Base-by-base conservation (phyloP, 2,888 invertebrate species). In the Gnatocerus cornutus region DNA sequence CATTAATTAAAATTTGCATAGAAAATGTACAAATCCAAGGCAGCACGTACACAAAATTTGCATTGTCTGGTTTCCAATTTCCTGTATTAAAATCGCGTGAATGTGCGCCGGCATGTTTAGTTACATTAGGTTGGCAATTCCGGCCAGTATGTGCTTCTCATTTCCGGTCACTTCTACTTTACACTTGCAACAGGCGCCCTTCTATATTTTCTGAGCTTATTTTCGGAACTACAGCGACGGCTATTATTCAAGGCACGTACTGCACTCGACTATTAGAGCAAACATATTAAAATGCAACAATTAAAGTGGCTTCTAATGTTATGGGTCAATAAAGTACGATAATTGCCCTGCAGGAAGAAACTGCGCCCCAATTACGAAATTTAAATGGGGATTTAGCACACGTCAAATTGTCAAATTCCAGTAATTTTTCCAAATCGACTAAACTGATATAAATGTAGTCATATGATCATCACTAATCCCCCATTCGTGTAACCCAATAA, bases 11-110 rank as follows among this genome's bases (percentile, higher is more conserved):
- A 69, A 69, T 69, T 69, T 69, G 30, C 69, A 69, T 65, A 59
- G 58, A 69, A 69, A 63, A 63, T 29, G 50, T 59, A 59, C 69
- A 69, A 69, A 69, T 69, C 56, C 41, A 61, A 69, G 50, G 61
- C 61, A 43, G 61, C 68, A 59, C 56, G 63, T 67, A 64, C 63
- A 61, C 63, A 58, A 66, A 78, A 78, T 79, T 78, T 81, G 77
- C 79, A 80, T 80, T 80, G 79, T 80, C 80, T 77, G 80, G 81
- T 82, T 82, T 83, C 80, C 82, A 83, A 82, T 82, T 82, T 82
- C 82, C 82, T 79, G 80, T 76, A 77, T 80, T 77, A 78, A 76
- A 75, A 69, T 76, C 75, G 73, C 70, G 69, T 71, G 76, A 72
- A 74, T 75, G 72, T 73, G 70, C 21, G 37, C 68, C 69, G 71